Base-by-base conservation (phyloP, 1,140 invertebrate genomes). In the Lordiphosa mommai region DNA sequence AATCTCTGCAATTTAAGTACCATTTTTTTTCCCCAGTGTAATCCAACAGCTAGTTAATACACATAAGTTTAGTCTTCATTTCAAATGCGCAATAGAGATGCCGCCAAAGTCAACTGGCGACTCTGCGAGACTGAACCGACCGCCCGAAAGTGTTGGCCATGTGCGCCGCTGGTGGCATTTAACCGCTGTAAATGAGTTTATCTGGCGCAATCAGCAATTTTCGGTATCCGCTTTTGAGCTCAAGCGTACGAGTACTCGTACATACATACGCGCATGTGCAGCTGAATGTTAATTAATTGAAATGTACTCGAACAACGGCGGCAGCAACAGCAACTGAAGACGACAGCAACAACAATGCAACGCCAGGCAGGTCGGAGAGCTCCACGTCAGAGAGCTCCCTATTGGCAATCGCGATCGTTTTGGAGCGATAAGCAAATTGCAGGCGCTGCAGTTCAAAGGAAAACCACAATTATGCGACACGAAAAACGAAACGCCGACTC, bases 151-250 rank as follows among this genome's bases (percentile, higher is more conserved):
- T 84, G 77, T 84, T 84, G 77, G 72, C 77, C 44, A 51, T 71
- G 77, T 82, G 72, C 76, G 60, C 77, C 52, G 70, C 64, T 73
- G 85, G 85, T 87, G 84, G 85, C 85, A 87, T 87, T 87, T 87
- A 76, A 84, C 74, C 74, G 84, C 84, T 87, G 79, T 84, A 85
- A 87, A 85, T 87, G 71, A 80, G 71, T 85, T 87, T 87, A 87
- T 87, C 85, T 87, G 71, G 71, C 77, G 71, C 84, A 84, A 87
- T 87, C 85, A 68, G 84, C 84, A 80, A 72, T 87, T 84, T 87
- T 87, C 84, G 73, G 84, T 87, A 85, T 87, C 85, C 85, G 84
- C 84, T 87, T 86, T 74, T 80, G 71, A 27, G 23, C 23, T 27
- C 6, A 23, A 23, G 20, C 20, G 20, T 23, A 23, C 20, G 23